A percentile compares a stretch with the other conserved stretches of the same genome.
Evolutionary conservation across 2,888 invertebrate genomes (phyloP).

Genomic region (Cheilosia impressa): DNA sequence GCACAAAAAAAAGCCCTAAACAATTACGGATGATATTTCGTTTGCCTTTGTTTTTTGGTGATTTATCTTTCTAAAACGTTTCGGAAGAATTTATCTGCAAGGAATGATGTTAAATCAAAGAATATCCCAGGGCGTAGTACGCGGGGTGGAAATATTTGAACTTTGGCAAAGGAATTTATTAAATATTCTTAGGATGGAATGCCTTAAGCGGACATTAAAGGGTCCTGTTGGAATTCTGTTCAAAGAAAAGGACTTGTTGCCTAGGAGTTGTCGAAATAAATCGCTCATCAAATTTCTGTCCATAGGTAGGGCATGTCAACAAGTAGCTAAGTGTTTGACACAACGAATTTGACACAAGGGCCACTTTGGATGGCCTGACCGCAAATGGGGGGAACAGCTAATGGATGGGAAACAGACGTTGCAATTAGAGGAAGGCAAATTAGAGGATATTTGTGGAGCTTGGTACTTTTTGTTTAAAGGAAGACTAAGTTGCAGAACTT

Average conservation of each 20-base stretch:
- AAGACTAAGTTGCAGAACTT: no score
- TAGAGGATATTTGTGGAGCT: no score
- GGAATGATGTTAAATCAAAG: conserved; percentile 55
- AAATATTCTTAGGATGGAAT: conserved; percentile 45
- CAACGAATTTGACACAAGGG: conserved; percentile 7
- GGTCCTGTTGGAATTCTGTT: conserved; percentile 16
- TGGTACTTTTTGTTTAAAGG: no score
- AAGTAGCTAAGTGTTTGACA: conserved; percentile 18
- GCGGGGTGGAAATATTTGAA: conserved; percentile 9
- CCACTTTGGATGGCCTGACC: not conserved
- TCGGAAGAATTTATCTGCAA: conserved; percentile 21
- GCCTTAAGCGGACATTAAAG: conserved; percentile 36
- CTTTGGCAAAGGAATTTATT: conserved; percentile 48
- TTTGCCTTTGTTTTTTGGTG: conserved; percentile 39
- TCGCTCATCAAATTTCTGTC: conserved; percentile 22
- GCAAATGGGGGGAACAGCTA: not conserved
- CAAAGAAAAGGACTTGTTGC: conserved; percentile 22
- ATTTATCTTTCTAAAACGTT: not conserved
- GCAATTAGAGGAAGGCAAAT: no score
- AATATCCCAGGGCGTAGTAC: conserved; percentile 14
- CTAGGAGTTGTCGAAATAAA: conserved; percentile 25
- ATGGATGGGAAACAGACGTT: no score
- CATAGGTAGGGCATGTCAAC: not conserved
- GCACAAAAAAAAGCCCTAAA: not conserved
- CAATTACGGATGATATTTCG: conserved; percentile 30